A percentile compares a stretch with the other conserved stretches of the same genome.
phyloP scores from a whole-genome alignment of 2,797 vertebrate genomes.

The Parambassis ranga region DNA sequence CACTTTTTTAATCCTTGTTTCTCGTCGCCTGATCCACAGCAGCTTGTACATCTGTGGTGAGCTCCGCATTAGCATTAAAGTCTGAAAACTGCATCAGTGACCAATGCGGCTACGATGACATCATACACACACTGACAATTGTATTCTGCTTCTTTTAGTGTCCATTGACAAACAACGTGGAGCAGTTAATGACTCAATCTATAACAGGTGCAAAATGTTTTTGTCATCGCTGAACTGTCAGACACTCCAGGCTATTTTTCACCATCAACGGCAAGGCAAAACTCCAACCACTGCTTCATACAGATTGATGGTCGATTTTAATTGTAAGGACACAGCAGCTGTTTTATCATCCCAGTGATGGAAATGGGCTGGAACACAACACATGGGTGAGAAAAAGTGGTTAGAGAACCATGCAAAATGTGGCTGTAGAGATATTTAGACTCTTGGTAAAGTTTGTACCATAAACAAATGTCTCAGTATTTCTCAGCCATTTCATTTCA shows the following conservation, averaged over 20 bases:
- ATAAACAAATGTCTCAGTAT: too few relatives aligned
- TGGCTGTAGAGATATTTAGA: background rate
- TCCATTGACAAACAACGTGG: conserved; percentile 7
- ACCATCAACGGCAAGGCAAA: background rate
- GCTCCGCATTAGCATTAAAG: background rate
- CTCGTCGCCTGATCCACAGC: conserved; percentile 4
- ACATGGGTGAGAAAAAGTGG: background rate
- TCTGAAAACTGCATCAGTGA: conserved; percentile 2
- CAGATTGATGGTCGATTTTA: conserved; percentile 12
- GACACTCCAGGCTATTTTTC: conserved; percentile 6
- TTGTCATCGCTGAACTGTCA: background rate
- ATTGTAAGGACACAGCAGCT: conserved; percentile 26
- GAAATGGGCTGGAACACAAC: conserved; percentile 31
- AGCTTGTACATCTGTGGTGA: conserved; percentile 2
- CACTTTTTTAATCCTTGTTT: conserved; percentile 25
- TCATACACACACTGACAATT: background rate
- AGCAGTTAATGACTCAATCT: conserved; percentile 8
- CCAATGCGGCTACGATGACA: background rate
- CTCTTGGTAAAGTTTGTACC: background rate
- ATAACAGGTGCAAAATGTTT: conserved; percentile 17
- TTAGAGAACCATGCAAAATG: background rate
- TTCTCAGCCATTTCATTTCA: too few relatives aligned
- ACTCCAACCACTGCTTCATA: background rate
- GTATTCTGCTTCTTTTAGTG: conserved; percentile 8
- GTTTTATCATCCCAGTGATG: conserved; percentile 33